A percentile compares a stretch with the other conserved stretches of the same genome.
Evolutionary conservation across 2,113 vertebrate species (phyloP).

Genomic region (Crotalus viridis): DNA sequence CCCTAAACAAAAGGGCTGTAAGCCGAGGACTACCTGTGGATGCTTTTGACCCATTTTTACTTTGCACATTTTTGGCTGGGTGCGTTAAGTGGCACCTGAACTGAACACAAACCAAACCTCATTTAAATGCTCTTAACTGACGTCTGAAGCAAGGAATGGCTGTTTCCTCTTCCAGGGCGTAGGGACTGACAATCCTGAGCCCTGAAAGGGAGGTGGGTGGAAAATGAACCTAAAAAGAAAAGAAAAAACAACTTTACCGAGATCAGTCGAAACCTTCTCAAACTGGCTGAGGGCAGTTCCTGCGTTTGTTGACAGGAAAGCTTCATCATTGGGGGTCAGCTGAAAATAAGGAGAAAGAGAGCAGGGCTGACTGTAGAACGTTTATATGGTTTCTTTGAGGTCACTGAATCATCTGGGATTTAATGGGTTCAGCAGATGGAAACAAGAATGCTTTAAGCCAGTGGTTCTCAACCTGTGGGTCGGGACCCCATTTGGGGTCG

Average conservation of each 20-base stretch:
- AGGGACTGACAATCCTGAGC: neutral
- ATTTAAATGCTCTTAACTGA: neutral
- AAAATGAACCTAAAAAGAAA: neutral
- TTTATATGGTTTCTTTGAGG: too few species aligned
- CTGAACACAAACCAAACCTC: neutral
- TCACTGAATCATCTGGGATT: neutral
- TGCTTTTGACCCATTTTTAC: neutral
- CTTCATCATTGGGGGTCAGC: slow-evolving; percentile 88
- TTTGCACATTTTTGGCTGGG: neutral
- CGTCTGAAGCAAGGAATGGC: neutral
- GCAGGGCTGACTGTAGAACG: neutral
- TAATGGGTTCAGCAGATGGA: neutral
- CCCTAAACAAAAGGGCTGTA: neutral
- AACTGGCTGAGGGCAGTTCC: slow-evolving; percentile 90
- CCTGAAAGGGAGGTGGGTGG: neutral
- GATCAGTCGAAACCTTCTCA: slow-evolving; percentile 87
- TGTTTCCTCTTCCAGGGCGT: neutral
- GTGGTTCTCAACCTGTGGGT: too few species aligned
- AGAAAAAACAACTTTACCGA: slow-evolving; percentile 73
- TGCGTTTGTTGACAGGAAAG: slow-evolving; percentile 87
- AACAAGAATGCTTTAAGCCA: neutral
- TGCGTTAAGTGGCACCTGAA: too few species aligned
- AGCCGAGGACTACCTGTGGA: neutral
- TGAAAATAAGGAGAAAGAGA: slow-evolving; percentile 53
- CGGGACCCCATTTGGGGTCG: too few species aligned